Base-by-base conservation (phyloP, 1,140 invertebrate species). In the Nasonia vitripennis region DNA sequence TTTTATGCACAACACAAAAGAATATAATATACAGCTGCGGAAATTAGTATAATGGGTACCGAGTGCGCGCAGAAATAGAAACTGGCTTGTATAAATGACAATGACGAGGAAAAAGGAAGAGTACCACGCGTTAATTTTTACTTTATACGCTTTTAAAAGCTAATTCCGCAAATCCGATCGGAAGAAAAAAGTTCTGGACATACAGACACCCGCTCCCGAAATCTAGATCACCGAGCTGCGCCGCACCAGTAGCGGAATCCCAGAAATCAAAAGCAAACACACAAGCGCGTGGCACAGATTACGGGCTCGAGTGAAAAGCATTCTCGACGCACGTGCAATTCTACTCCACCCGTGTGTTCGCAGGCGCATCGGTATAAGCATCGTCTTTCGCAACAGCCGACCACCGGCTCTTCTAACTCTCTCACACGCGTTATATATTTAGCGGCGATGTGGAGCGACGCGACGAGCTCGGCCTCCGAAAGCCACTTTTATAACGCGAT, bases 401-500 rank as follows among this genome's bases (percentile, higher is more conserved):
- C 68, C 55, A 84, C 62, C 41, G 37, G 12, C 67, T 78, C 67
- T 45, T 41, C 34, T 78, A 37, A 6, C 55, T 70, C 23, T 17
- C 37, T 62, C 37, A 11, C 78, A 23, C 67, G 41, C 34, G 9
- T 27, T 27, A 27, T 85, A 62, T 85, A 85, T 85, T 81, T 85
- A 85, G 62, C 17, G 71, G 27, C 34, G 62, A 81, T 77, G 78
- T 85, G 41, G 84, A 85, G n/a, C 78, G 79, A 14, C 12, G 0
- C 0, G 51, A 14, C 12, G 0, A 0, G 51, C 67, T n/a, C 17
- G 20, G 81, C 79, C 11, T 34, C 12, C 48, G 34, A 27, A 27
- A 51, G 78, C 78, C 78, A 48, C 84, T 81, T 77, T 81, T 77
- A 68, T 85, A 70, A 85, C 71, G 84, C 78, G 71, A 85, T 81